These are phyloP conservation scores for Philopedon plagiatum DNA, from an alignment of 2,888 invertebrate species.

Conservation along the genomic window DNA sequence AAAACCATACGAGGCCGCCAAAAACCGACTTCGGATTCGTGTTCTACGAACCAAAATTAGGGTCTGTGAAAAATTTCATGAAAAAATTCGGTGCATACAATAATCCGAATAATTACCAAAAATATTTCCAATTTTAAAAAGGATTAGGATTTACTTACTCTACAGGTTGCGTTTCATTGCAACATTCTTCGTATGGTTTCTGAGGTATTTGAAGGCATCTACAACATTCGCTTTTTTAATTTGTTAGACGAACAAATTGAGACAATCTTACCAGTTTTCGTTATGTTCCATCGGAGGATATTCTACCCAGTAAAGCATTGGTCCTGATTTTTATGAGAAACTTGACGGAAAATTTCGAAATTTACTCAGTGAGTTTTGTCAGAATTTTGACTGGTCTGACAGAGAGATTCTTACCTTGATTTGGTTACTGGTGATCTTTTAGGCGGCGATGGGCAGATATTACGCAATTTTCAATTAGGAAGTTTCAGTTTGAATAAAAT, in stretches of 20 bases:
- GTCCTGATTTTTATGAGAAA: slow-evolving; percentile 8
- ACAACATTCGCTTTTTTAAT: slow-evolving; percentile 48
- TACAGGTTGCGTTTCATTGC: slow-evolving; percentile 18
- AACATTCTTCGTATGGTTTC: slow-evolving; percentile 45
- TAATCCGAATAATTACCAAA: no score
- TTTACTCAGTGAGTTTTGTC: not conserved
- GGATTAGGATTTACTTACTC: slow-evolving; percentile 37
- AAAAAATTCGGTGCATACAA: no score
- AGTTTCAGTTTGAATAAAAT: no score
- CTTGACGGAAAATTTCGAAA: slow-evolving; percentile 31
- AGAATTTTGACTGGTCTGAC: slow-evolving; percentile 15
- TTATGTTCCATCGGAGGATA: slow-evolving; percentile 27
- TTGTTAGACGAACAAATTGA: slow-evolving; percentile 18
- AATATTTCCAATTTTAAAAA: no score
- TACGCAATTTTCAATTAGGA: no score
- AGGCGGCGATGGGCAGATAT: no score
- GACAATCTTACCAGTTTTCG: slow-evolving; percentile 44
- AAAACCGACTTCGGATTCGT: no score
- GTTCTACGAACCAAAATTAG: no score
- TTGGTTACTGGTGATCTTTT: not conserved
- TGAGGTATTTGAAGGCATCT: slow-evolving; percentile 45
- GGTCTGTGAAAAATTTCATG: no score
- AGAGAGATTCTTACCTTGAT: not conserved
- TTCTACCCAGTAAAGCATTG: slow-evolving; percentile 27
- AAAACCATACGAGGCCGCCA: no score